A percentile compares a stretch with the other conserved stretches of the same genome.
These are phyloP conservation scores for Siphamia tubifer DNA, from an alignment of 2,113 vertebrate species.

Conservation along the genomic window DNA sequence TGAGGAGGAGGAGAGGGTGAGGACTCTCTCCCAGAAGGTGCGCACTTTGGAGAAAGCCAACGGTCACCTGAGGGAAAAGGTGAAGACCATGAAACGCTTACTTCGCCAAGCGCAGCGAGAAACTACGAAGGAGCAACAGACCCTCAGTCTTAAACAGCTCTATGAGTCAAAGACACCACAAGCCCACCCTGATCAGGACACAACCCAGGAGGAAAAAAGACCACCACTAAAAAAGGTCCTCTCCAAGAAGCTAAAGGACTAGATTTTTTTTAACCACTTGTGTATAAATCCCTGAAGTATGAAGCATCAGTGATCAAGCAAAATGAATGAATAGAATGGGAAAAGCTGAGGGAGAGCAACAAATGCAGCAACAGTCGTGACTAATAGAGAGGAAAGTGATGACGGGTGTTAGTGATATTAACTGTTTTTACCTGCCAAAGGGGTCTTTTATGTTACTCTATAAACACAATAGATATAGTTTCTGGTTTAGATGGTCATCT, in stretches of 20 bases:
- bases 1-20: constrained; percentile 84
- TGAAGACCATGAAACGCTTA: constrained; percentile 84
- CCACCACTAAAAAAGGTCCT: constrained; percentile 64
- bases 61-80: constrained; percentile 82
- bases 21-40: constrained; percentile 82
- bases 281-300: background rate
- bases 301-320: background rate
- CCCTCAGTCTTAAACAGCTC: constrained; percentile 76
- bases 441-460: too few relatives aligned
- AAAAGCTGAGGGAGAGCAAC: background rate
- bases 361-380: background rate
- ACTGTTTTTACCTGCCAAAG: too few relatives aligned
- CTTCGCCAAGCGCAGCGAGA: constrained; percentile 81
- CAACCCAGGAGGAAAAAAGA: constrained; percentile 67
- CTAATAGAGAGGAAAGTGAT: background rate
- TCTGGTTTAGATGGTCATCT: too few relatives aligned
- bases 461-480: background rate
- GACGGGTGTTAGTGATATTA: too few relatives aligned
- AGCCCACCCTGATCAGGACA: constrained; percentile 77
- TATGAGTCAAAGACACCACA: constrained; percentile 60
- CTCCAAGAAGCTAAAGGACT: constrained; percentile 73
- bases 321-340: background rate
- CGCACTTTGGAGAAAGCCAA: constrained; percentile 83
- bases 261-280: background rate
- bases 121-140: constrained; percentile 73